phyloP scores from a whole-genome alignment of 1,140 invertebrate species.

The Mactra quadrangularis region DNA sequence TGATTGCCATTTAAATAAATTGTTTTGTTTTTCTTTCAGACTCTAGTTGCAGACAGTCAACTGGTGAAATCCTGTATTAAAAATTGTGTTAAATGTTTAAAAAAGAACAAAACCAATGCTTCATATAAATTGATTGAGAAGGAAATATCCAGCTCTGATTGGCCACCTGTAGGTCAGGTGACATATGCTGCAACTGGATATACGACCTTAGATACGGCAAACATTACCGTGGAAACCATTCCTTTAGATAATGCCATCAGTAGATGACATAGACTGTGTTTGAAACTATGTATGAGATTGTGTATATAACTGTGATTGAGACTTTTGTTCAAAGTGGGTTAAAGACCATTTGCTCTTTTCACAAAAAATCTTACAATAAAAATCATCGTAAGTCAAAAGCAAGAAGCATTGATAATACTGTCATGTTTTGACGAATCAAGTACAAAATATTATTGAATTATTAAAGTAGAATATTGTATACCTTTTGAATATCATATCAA shows the following conservation, averaged over 20 bases:
- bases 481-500: too few species aligned
- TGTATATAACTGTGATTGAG: too few species aligned
- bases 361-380: too few species aligned
- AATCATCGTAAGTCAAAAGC: too few species aligned
- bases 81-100: constrained; percentile 47
- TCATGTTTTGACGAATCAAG: too few species aligned
- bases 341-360: too few species aligned
- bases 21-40: constrained; percentile 75
- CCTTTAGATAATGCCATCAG: background rate
- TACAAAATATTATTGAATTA: too few species aligned
- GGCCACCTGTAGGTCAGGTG: constrained; percentile 75
- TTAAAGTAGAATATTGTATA: too few species aligned
- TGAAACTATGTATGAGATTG: too few species aligned
- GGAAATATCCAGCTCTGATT: constrained; percentile 70
- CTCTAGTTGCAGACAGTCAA: constrained; percentile 68
- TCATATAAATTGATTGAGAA: constrained; percentile 69
- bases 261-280: constrained; percentile 25
- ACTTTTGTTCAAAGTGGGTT: too few species aligned
- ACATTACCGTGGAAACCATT: constrained; percentile 18
- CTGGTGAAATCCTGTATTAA: constrained; percentile 63
- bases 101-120: constrained; percentile 46
- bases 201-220: background rate
- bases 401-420: too few species aligned
- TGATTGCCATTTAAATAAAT: too few species aligned
- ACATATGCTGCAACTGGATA: constrained; percentile 49